Evolutionary conservation across 1,140 invertebrate species (phyloP).

Genomic region (Mizuhopecten yessoensis): DNA sequence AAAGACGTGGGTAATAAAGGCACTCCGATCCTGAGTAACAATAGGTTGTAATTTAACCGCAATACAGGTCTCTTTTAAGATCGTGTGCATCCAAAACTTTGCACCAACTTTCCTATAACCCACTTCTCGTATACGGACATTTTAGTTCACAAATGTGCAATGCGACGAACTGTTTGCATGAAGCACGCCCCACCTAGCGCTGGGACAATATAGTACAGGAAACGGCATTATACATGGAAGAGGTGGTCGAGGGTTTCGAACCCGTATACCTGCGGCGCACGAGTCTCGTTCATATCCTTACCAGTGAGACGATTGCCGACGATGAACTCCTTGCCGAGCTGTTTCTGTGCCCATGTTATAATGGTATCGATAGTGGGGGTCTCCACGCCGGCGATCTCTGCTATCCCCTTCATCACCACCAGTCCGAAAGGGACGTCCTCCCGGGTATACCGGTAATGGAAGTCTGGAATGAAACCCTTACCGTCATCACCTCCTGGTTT

Average conservation of each 20-base stretch:
- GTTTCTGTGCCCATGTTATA: conserved; percentile 70
- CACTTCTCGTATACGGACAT: not conserved
- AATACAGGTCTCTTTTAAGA: no score
- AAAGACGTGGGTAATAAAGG: no score
- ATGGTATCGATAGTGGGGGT: conserved; percentile 71
- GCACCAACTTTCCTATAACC: no score
- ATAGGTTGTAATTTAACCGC: no score
- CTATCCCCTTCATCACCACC: conserved; percentile 72
- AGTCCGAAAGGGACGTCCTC: conserved; percentile 74
- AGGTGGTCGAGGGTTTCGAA: conserved; percentile 66
- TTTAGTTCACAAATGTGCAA: not conserved
- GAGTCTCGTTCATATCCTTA: conserved; percentile 66
- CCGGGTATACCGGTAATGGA: conserved; percentile 67
- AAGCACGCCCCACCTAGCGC: no score
- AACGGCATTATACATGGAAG: conserved; percentile 27
- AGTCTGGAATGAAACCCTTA: conserved; percentile 69
- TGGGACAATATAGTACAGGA: not conserved
- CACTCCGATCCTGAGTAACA: no score
- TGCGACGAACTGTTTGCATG: no score
- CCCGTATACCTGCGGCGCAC: conserved; percentile 71
- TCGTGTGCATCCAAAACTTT: no score
- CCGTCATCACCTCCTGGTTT: conserved; percentile 42
- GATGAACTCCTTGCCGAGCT: conserved; percentile 72
- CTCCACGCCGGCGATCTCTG: conserved; percentile 63
- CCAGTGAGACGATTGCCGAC: conserved; percentile 65